Base-by-base conservation (phyloP, 2,888 invertebrate genomes). In the Ellobium chinense region DNA sequence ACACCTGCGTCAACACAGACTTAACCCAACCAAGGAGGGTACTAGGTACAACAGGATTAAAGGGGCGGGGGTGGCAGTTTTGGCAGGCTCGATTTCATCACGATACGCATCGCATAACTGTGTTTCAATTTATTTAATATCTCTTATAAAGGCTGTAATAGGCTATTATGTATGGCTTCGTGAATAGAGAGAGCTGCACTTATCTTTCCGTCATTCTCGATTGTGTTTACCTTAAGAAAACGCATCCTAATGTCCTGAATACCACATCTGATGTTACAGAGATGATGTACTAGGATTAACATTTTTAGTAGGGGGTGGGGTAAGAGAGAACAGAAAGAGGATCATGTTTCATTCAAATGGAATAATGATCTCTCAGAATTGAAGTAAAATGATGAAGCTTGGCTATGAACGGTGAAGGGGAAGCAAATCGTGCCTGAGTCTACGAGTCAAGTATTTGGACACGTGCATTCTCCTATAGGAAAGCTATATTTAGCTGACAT, bases 1-100 rank as follows among this genome's bases (percentile, higher is more conserved):
- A n/a, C 60, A 60, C 60, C 60, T 60, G 60, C 60, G 60, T 60
- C 60, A 60, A 60, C 27, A 60, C 5, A n/a, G 27, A n/a, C n/a
- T 7, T n/a, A 60, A 5, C 7, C 5, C n/a, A 9, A n/a, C 5
- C 60, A 60, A 60, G n/a, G 60, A 60, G 60, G 60, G 60, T 60
- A 60, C n/a, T 24, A 7, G 60, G 60, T 60, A 60, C 60, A 60
- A 14, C 27, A 24, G 27, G 60, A 60, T 60, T 24, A 60, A 24
- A 9, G n/a, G n/a, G 60, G 27, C n/a, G 60, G 60, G 60, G 60
- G 60, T 9, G 60, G 60, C 12, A n/a, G 60, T 5, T n/a, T n/a
- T 24, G 60, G n/a, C 60, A 60, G 60, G 9, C n/a, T 60, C 7
- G 21, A 24, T 60, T 7, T 60, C 60, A 24, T 18, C 60, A 60